Percentiles rank a stretch among this genome's conserved stretches.
These are phyloP conservation scores for Osmoderma eremita DNA, from an alignment of 2,888 invertebrate genomes.

Conservation along the genomic window DNA sequence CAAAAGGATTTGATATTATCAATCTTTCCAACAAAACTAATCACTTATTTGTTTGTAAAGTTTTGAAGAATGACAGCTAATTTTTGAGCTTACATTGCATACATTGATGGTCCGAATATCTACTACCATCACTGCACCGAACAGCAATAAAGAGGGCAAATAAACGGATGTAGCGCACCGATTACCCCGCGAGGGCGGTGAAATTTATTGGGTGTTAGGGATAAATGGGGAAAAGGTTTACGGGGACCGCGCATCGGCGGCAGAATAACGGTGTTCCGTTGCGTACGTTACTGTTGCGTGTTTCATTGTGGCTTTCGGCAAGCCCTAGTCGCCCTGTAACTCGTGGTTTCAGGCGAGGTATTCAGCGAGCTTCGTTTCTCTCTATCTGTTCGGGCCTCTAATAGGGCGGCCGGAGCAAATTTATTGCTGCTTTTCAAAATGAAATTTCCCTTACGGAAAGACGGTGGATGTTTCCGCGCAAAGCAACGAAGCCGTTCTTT, in stretches of 20 bases:
- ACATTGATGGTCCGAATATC: constrained; percentile 34
- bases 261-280: neutral
- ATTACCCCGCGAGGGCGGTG: constrained; percentile 41
- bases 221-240: constrained; percentile 46
- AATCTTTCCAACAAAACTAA: no score
- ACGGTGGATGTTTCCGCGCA: constrained; percentile 1
- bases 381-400: constrained; percentile 9
- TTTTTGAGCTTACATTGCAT: no score
- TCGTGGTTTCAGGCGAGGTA: neutral
- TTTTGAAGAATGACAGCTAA: no score
- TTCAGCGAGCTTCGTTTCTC: constrained; percentile 16
- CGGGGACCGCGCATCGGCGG: constrained; percentile 13
- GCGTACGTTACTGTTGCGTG: constrained; percentile 9
- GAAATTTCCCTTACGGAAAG: constrained; percentile 19
- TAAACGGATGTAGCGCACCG: constrained; percentile 23
- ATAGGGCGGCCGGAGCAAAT: constrained; percentile 12
- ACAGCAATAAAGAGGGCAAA: neutral
- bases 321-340: neutral
- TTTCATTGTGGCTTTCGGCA: constrained; percentile 7
- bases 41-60: no score
- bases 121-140: no score
- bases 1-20: no score
- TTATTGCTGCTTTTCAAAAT: constrained; percentile 20
- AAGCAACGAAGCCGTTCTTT: neutral
- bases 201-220: constrained; percentile 48